These are phyloP conservation scores for Calameuta filiformis DNA, from an alignment of 2,888 invertebrate species.

Conservation along the genomic window DNA sequence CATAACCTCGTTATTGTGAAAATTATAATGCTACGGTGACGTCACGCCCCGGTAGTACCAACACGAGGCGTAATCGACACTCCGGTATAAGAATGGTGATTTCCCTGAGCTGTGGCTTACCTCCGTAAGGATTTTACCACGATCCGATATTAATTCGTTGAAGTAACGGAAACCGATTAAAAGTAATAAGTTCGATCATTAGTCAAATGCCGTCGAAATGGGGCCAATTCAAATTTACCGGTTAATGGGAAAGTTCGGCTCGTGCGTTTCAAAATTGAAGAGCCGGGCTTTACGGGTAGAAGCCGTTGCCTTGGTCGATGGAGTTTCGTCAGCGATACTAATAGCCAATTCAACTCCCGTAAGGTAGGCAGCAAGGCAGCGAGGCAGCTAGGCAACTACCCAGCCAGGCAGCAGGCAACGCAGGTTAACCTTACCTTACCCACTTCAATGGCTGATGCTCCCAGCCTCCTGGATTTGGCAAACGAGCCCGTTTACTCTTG, in stretches of 20 bases:
- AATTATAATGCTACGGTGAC: no score
- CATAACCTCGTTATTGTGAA: no score
- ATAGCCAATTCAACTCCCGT: constrained; percentile 24
- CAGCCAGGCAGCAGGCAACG: no score
- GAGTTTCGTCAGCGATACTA: constrained; percentile 19
- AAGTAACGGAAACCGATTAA: constrained; percentile 4
- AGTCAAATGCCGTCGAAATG: constrained; percentile 21
- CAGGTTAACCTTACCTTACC: constrained; percentile 10
- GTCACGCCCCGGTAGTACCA: no score
- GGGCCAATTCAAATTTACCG: constrained; percentile 15
- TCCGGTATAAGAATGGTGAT: no score
- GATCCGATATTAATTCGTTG: not conserved
- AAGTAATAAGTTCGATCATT: constrained; percentile 27
- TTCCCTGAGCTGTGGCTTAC: no score
- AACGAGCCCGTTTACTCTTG: constrained; percentile 48
- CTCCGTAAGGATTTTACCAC: no score
- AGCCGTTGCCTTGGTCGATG: constrained; percentile 7
- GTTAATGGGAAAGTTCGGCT: constrained; percentile 18
- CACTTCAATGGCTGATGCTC: constrained; percentile 11
- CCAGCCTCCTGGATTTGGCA: constrained; percentile 34
- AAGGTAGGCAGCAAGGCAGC: constrained; percentile 4
- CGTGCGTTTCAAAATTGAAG: constrained; percentile 6
- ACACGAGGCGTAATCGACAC: no score
- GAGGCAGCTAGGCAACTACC: no score
- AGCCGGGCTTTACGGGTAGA: constrained; percentile 6